Conservation (phyloP, 2,888 invertebrate genomes). For the Ichneumon xanthorius region DNA sequence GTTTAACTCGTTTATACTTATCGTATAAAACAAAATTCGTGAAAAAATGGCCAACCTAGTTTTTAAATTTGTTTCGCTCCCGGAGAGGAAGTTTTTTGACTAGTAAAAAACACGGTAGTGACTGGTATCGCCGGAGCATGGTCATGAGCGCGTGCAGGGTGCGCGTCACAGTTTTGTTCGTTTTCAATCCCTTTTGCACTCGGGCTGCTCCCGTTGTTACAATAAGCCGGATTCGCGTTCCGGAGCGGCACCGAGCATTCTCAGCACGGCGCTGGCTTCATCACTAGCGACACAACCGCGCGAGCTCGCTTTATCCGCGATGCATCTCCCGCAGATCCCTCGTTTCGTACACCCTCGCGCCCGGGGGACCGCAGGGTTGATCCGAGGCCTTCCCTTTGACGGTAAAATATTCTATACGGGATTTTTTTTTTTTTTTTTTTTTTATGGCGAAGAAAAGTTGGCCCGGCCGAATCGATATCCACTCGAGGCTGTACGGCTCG, state of each 20-base stretch:
- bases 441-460: not conserved
- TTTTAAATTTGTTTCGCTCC: not conserved
- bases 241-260: not conserved
- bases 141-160: not conserved
- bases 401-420: not conserved
- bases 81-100: not conserved
- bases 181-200: not conserved
- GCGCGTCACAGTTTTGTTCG: constrained; percentile 13
- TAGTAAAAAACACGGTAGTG: not conserved
- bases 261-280: not conserved
- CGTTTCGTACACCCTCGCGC: not conserved
- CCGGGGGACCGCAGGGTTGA: not conserved
- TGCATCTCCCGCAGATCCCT: constrained; percentile 8
- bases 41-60: not conserved
- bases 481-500: too few relatives aligned
- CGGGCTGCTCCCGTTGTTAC: constrained; percentile 6
- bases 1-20: constrained; percentile 23
- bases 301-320: constrained; percentile 3
- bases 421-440: not conserved
- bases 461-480: too few relatives aligned
- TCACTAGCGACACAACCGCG: not conserved
- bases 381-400: not conserved
- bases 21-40: not conserved
- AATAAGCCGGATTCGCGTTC: constrained; percentile 16
- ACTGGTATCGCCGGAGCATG: not conserved